Percentiles rank a stretch among this genome's conserved stretches.
Conservation (phyloP, 64 coral and sea anemone genomes). For the Pachyseris speciosa region DNA sequence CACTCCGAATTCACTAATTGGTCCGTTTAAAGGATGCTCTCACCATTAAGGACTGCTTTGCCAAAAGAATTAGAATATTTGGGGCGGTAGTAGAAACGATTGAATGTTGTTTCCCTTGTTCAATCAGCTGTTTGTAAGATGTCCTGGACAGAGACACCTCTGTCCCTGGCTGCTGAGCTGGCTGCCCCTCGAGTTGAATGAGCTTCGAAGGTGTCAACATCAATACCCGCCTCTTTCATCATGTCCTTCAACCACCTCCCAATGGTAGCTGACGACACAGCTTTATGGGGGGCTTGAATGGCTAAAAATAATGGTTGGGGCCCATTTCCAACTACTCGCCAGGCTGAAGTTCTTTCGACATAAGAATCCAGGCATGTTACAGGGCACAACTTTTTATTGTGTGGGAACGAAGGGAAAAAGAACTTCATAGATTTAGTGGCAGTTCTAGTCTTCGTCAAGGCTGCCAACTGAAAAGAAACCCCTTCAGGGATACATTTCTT, state of each 20-base stretch:
- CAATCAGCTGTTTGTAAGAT: neutral
- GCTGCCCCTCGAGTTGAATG: neutral
- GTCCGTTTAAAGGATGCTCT: neutral
- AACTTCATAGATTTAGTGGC: neutral
- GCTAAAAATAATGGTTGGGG: slow-evolving; percentile 38
- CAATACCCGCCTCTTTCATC: neutral
- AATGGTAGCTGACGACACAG: slow-evolving; percentile 23
- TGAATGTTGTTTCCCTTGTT: neutral
- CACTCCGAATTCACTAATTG: slow-evolving; percentile 15
- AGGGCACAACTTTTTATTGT: neutral
- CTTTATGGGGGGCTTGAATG: slow-evolving; percentile 10
- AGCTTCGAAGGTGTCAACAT: too few species aligned
- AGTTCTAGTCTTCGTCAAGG: too few species aligned
- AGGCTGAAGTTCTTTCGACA: neutral
- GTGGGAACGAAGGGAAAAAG: neutral
- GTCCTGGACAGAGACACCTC: neutral
- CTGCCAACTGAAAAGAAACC: too few species aligned
- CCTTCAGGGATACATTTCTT: too few species aligned
- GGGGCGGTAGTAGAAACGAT: neutral
- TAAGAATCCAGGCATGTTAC: neutral
- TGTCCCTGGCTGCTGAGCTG: neutral
- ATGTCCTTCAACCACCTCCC: neutral
- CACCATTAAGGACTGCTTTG: neutral
- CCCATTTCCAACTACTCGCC: neutral
- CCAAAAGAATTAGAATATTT: neutral